A percentile compares a stretch with the other conserved stretches of the same genome.
These are phyloP conservation scores for Acanthacorydalis orientalis DNA, from an alignment of 2,888 invertebrate genomes.

Conservation along the genomic window DNA sequence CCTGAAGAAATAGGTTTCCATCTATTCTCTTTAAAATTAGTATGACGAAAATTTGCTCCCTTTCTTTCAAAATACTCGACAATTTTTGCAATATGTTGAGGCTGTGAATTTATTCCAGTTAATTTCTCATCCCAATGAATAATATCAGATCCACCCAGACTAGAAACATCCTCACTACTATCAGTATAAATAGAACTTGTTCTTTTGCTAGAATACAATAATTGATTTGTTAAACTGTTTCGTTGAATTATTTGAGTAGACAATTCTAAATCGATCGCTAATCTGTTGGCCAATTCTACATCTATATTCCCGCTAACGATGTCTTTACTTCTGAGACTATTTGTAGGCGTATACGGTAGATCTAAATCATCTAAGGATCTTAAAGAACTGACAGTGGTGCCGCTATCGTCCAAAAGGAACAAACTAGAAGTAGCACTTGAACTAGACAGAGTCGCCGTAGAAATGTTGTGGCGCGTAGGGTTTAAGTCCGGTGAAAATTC, in stretches of 20 bases:
- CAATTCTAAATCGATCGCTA: conserved; percentile 29
- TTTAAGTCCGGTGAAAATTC: conserved; percentile 12
- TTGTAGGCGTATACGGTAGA: conserved; percentile 9
- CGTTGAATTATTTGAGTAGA: conserved; percentile 27
- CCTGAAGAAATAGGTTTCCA: conserved; percentile 22
- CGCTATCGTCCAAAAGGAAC: conserved; percentile 41
- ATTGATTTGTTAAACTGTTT: conserved; percentile 28
- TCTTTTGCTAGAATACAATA: conserved; percentile 42
- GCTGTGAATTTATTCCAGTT: conserved; percentile 30
- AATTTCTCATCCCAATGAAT: conserved; percentile 52
- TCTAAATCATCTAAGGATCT: conserved; percentile 42
- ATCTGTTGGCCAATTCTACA: conserved; percentile 30
- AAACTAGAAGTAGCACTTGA: conserved; percentile 35
- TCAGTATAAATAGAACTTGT: conserved; percentile 75
- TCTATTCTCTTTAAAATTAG: conserved; percentile 24
- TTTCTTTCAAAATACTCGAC: conserved; percentile 80
- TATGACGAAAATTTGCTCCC: conserved; percentile 35
- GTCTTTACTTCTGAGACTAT: conserved; percentile 22
- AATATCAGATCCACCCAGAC: conserved; percentile 58
- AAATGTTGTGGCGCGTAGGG: conserved; percentile 13
- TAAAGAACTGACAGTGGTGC: conserved; percentile 37
- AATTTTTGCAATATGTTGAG: conserved; percentile 59
- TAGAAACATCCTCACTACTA: conserved; percentile 72
- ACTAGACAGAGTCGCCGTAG: conserved; percentile 20
- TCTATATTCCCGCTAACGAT: conserved; percentile 23